Percentiles rank a stretch among this genome's conserved stretches.
Conservation (phyloP, 2,888 invertebrate genomes). For the Mesoligia furuncula region DNA sequence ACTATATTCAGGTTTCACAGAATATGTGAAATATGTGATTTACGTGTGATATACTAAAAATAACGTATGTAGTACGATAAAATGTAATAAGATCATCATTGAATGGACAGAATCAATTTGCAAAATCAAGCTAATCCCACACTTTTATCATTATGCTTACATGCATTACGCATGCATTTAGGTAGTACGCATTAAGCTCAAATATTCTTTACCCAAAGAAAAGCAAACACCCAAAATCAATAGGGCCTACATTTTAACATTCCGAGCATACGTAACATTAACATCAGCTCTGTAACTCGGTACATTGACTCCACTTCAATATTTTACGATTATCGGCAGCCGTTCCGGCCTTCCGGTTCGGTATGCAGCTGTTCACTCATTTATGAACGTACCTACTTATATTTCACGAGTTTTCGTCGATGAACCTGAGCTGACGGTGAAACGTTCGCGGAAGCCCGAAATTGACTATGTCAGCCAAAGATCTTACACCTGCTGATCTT, state of each 20-base stretch:
- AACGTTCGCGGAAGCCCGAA: not conserved
- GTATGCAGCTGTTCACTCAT: constrained; percentile 58
- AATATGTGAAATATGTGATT: too few relatives aligned
- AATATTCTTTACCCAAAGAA: constrained; percentile 19
- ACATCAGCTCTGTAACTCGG: constrained; percentile 49
- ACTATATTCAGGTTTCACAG: too few relatives aligned
- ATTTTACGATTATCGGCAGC: constrained; percentile 66
- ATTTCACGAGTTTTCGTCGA: constrained; percentile 39
- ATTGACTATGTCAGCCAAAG: constrained; percentile 6
- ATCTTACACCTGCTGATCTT: constrained; percentile 3
- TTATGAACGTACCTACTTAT: constrained; percentile 43
- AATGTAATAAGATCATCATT: not conserved
- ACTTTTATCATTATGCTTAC: constrained; percentile 3
- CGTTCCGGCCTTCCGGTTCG: constrained; percentile 61
- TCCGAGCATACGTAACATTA: constrained; percentile 39
- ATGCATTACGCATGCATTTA: constrained; percentile 9
- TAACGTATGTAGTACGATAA: too few relatives aligned
- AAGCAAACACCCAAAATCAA: constrained; percentile 43
- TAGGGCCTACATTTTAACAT: constrained; percentile 35
- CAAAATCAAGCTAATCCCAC: not conserved
- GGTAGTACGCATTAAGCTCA: not conserved
- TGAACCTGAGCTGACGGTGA: constrained; percentile 1
- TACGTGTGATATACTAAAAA: too few relatives aligned
- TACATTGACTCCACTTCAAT: constrained; percentile 67
- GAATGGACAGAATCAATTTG: not conserved